Evolutionary conservation across 2,888 invertebrate genomes (phyloP), one percentile per base, ranked within the genome.

Genomic region (Urechis unicinctus): DNA sequence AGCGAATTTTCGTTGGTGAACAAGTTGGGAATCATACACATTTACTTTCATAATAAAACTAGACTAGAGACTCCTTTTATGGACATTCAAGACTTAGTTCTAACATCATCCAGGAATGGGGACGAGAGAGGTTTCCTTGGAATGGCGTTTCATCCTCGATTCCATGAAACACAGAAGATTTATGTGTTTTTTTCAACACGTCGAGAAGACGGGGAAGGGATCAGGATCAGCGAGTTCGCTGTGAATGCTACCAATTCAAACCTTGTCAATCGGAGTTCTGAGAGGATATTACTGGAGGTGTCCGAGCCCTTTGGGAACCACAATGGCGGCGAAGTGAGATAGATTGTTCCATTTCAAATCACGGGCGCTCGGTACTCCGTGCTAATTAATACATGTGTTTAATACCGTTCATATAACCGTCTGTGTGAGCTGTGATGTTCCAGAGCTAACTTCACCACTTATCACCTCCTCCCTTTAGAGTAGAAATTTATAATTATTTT

Each of bases 261-360:
- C 57, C 52, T 52, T 44, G 71, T 66, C 1, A 65, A 73, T 48
- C 36, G 21, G 1, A 36, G 28, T 1, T 59, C 60, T 1, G 70
- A 72, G 55, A 59, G 61, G 53, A 55, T 68, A 25, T 52, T 75
- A 1, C 22, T 75, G 9, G 68, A 72, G 55, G 61, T 74, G 1
- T 44, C 60, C 3, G 65, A 74, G 51, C 74, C 74, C 1, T 73
- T 56, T 45, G 63, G 62, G 60, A 74, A 75, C 54, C 74, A 75
- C 59, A 75, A 74, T 57, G 74, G 74, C 3, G 75, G 75, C 44
- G 69, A 73, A 71, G 75, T 74, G 58, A 60, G 60, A 21, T 17
- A 44, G 28, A 26, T 13, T 28, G 25, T 24, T 17, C 22, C 30
- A 1, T 24, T 50, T 50, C 21, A 48, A 28, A 48, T 48, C 22